phyloP scores from a whole-genome alignment of 2,113 vertebrate species.

The Notechis scutatus region DNA sequence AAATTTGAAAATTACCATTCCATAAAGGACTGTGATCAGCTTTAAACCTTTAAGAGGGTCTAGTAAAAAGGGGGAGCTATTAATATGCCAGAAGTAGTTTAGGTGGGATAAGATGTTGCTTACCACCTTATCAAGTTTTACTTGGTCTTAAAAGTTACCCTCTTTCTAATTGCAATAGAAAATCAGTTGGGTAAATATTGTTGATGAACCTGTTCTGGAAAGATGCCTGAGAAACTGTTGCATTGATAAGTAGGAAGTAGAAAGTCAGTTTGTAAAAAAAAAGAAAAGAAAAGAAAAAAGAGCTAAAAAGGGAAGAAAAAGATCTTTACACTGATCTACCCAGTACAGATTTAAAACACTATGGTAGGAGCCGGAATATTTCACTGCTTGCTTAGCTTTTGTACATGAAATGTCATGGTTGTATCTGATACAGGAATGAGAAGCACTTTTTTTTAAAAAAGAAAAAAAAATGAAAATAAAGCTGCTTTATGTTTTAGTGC shows the following conservation, averaged over 20 bases:
- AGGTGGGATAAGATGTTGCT: background rate
- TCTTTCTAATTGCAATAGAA: constrained; percentile 18
- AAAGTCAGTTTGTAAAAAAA: background rate
- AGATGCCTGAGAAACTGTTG: constrained; percentile 1
- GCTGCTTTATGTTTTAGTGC: constrained; percentile 15
- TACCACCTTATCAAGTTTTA: background rate
- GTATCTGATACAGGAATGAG: background rate
- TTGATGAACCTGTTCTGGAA: background rate
- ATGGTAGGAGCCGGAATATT: background rate
- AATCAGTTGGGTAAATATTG: constrained; percentile 32
- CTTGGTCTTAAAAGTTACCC: background rate
- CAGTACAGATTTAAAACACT: background rate
- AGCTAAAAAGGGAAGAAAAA: background rate
- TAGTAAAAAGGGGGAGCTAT: background rate
- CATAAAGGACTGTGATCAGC: background rate
- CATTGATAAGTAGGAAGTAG: background rate
- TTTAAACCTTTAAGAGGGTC: background rate
- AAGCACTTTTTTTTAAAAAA: no score
- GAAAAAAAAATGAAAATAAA: background rate
- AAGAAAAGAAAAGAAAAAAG: background rate
- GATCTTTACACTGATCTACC: background rate
- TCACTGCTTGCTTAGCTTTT: background rate
- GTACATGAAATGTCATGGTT: background rate
- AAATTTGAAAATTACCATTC: background rate
- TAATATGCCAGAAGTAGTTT: background rate